Evolutionary conservation across 2,888 invertebrate genomes (phyloP).

Genomic region (Archaeoteleia sp.): DNA sequence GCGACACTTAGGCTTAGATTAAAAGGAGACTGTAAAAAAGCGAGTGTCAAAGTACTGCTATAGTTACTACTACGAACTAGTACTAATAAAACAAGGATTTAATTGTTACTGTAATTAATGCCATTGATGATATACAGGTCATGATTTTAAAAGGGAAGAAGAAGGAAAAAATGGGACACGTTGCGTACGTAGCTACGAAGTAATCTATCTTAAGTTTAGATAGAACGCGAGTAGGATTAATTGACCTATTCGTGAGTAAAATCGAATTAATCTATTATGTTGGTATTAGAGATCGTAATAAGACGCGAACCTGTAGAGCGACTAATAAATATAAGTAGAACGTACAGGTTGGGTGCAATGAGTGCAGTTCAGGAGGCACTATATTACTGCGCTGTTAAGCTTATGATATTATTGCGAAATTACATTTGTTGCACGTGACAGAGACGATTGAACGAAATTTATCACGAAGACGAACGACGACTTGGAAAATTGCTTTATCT

Average conservation of each 20-base stretch:
- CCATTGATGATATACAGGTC: slow-evolving; percentile 31
- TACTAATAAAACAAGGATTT: slow-evolving; percentile 24
- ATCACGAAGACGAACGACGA: slow-evolving; percentile 16
- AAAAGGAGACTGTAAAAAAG: slow-evolving; percentile 59
- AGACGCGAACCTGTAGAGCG: too few species aligned
- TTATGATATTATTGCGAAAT: slow-evolving; percentile 17
- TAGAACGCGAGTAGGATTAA: too few species aligned
- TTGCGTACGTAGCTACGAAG: too few species aligned
- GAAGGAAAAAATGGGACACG: too few species aligned
- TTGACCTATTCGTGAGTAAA: neutral
- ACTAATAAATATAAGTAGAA: slow-evolving; percentile 12
- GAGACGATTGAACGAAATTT: slow-evolving; percentile 17
- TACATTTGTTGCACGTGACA: slow-evolving; percentile 14
- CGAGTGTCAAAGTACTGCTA: slow-evolving; percentile 70
- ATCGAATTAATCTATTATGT: slow-evolving; percentile 33
- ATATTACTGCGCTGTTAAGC: slow-evolving; percentile 7
- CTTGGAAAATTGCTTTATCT: slow-evolving; percentile 12
- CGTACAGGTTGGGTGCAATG: slow-evolving; percentile 3
- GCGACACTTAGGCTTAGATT: slow-evolving; percentile 60
- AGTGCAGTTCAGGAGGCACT: slow-evolving; percentile 7
- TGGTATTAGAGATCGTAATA: slow-evolving; percentile 26
- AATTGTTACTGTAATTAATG: slow-evolving; percentile 25
- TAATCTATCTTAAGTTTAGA: too few species aligned
- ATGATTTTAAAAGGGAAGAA: slow-evolving; percentile 48
- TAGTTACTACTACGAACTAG: slow-evolving; percentile 58